Percentiles rank a stretch among this genome's conserved stretches.
These are phyloP conservation scores for Ophion obscuratus DNA, from an alignment of 2,888 invertebrate species.

Conservation along the genomic window DNA sequence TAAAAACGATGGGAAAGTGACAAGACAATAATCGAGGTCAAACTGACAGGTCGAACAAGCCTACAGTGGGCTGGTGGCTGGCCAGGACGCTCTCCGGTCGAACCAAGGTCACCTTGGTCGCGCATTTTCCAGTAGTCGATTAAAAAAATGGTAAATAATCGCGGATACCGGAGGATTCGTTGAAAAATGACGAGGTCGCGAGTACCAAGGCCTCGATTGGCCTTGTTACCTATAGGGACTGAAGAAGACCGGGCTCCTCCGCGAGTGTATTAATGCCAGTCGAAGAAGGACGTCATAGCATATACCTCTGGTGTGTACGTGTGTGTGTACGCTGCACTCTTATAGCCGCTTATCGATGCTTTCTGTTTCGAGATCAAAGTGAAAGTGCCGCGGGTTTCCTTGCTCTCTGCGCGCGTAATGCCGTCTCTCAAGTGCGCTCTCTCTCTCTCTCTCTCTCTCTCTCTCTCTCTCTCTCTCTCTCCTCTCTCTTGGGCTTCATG, in stretches of 20 bases:
- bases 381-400: constrained; percentile 61
- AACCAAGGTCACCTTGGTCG: neutral
- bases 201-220: neutral
- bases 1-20: neutral
- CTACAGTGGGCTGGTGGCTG: neutral
- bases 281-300: neutral
- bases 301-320: neutral
- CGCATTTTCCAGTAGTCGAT: neutral
- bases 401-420: constrained; percentile 67
- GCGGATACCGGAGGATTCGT: no score
- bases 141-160: neutral
- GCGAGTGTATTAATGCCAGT: neutral
- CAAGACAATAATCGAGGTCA: neutral
- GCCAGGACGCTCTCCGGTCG: neutral
- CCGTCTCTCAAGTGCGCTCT: constrained; percentile 70
- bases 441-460: constrained; percentile 7
- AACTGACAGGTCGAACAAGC: neutral
- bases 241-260: neutral
- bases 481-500: constrained; percentile 46
- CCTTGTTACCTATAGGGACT: neutral
- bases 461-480: constrained; percentile 65
- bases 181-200: constrained; percentile 18
- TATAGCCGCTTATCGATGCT: constrained; percentile 74
- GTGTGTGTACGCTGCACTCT: neutral
- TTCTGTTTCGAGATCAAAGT: constrained; percentile 75